Conservation (phyloP, 2,888 invertebrate species). For the Gymnosoma rotundatum region DNA sequence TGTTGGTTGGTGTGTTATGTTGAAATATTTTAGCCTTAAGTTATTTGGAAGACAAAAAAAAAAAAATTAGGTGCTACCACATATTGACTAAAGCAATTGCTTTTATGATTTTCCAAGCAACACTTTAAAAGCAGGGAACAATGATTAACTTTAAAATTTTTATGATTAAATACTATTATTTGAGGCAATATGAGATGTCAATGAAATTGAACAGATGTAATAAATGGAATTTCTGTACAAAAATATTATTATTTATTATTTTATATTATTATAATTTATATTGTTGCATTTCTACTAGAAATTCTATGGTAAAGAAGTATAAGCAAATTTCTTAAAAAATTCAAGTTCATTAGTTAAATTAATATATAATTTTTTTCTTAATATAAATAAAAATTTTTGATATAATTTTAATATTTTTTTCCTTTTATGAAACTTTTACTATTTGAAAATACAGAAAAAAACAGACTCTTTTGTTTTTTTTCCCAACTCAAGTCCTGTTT, state of each 20-base stretch:
- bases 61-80: conserved; percentile 57
- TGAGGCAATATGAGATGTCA: conserved; percentile 31
- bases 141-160: background rate
- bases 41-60: conserved; percentile 26
- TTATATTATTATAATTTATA: too few relatives aligned
- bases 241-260: background rate
- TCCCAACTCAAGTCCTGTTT: background rate
- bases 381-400: too few relatives aligned
- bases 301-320: background rate
- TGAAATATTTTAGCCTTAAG: conserved; percentile 66
- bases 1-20: conserved; percentile 56
- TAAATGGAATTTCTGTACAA: conserved; percentile 18
- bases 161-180: conserved; percentile 22
- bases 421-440: background rate
- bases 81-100: conserved; percentile 40
- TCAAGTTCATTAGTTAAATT: too few relatives aligned
- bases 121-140: background rate
- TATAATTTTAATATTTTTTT: background rate
- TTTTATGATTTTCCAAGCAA: conserved; percentile 20
- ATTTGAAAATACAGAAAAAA: background rate
- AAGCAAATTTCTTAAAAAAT: background rate
- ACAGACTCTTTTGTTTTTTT: background rate
- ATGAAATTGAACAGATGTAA: conserved; percentile 24
- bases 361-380: too few relatives aligned
- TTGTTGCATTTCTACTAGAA: background rate